These are phyloP conservation scores for Holacanthella duospinosa DNA, from an alignment of 2,888 invertebrate species.

Conservation along the genomic window DNA sequence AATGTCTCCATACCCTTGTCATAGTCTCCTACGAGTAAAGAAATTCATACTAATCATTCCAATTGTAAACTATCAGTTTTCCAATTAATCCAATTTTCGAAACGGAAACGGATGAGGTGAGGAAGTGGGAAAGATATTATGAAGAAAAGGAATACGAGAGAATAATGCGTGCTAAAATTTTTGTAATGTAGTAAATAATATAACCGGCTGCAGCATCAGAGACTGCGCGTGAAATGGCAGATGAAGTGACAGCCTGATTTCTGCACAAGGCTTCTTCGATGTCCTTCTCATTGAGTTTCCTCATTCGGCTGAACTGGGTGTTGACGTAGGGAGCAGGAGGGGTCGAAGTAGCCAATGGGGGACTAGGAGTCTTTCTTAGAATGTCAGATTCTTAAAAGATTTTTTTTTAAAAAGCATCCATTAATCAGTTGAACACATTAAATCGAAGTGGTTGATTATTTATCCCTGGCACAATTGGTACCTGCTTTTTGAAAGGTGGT, in stretches of 20 bases:
- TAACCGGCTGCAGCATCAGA: too few species aligned
- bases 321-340: neutral
- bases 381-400: neutral
- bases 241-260: too few species aligned
- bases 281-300: too few species aligned
- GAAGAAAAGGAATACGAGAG: too few species aligned
- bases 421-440: too few species aligned
- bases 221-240: too few species aligned
- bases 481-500: neutral
- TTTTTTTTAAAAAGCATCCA: neutral
- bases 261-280: too few species aligned
- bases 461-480: neutral
- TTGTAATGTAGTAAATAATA: too few species aligned
- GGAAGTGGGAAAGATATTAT: too few species aligned
- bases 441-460: neutral
- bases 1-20: neutral
- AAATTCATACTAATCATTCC: neutral
- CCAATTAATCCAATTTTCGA: neutral
- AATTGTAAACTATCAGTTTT: neutral
- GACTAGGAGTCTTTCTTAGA: neutral
- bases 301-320: neutral
- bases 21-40: neutral
- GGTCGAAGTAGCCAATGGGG: neutral
- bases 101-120: too few species aligned
- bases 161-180: too few species aligned